These are phyloP conservation scores for Microtus agrestis DNA, from an alignment of 2,797 vertebrate species.

Conservation along the genomic window DNA sequence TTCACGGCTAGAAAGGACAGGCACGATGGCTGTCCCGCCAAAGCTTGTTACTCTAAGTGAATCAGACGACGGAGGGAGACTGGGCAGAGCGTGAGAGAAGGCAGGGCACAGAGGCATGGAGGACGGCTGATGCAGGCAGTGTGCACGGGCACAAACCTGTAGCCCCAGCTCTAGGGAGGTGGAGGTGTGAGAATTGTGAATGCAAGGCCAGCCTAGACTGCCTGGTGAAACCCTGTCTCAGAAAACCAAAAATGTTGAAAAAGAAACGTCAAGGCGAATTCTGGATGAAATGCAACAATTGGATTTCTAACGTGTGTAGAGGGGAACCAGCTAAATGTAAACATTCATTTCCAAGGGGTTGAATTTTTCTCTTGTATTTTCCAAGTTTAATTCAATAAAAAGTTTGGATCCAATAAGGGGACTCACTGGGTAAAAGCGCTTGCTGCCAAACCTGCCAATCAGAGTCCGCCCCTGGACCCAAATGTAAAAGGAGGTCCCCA, in stretches of 20 bases:
- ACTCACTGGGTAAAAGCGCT: not conserved
- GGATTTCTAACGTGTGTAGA: not conserved
- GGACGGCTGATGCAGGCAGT: not conserved
- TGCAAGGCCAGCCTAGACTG: not conserved
- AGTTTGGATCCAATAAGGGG: not conserved
- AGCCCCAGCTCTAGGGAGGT: too few relatives aligned
- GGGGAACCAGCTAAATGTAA: not conserved
- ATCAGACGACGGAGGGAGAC: not conserved
- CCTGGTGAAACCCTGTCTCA: not conserved
- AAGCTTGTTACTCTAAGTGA: not conserved
- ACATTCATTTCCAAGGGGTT: not conserved
- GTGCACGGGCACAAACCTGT: not conserved
- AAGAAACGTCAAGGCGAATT: rapidly evolving
- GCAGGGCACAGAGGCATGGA: rapidly evolving
- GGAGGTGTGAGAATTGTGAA: not conserved
- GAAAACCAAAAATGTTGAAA: not conserved
- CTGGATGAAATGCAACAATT: not conserved
- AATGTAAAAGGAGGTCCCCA: not conserved
- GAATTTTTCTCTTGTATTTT: not conserved
- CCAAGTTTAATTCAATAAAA: not conserved
- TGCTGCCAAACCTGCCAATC: not conserved
- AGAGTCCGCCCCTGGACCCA: not conserved
- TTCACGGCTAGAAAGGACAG: not conserved
- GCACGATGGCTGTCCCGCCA: not conserved
- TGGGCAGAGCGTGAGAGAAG: rapidly evolving